Evolutionary conservation across 2,797 vertebrate species (phyloP).

Genomic region (Megaceryle alcyon): DNA sequence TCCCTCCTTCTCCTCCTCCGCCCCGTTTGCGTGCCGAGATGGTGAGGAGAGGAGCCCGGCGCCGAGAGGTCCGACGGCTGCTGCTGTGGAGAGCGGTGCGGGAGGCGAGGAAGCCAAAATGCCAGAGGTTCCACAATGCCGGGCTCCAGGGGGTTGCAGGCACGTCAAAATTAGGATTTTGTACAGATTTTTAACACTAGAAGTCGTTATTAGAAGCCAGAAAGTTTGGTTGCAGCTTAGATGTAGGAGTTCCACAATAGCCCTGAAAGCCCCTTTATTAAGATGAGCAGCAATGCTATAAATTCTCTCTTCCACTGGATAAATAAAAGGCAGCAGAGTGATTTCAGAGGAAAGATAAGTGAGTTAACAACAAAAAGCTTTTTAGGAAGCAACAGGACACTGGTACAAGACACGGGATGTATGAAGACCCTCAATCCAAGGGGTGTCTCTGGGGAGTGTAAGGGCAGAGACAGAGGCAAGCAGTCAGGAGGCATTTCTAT

Average conservation of each 20-base stretch:
- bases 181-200: not conserved
- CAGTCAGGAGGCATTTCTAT: not conserved
- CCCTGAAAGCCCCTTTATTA: not conserved
- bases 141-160: not conserved
- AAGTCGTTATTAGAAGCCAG: not conserved
- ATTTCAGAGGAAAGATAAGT: not conserved
- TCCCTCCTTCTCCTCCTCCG: not conserved
- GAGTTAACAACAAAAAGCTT: not conserved
- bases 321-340: not conserved
- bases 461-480: not conserved
- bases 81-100: rapidly evolving
- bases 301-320: not conserved
- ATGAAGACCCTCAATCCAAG: not conserved
- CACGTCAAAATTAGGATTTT: not conserved
- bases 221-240: not conserved
- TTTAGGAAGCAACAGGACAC: not conserved
- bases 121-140: not conserved
- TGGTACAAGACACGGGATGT: not conserved
- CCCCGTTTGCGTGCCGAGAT: not conserved
- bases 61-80: not conserved
- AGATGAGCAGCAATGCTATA: rapidly evolving
- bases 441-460: not conserved
- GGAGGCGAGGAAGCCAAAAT: not conserved
- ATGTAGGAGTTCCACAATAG: not conserved
- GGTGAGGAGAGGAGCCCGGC: not conserved